Evolutionary conservation across 2,113 vertebrate species (phyloP), one percentile per base, ranked within the genome.

Genomic region (Hemibagrus wyckioides): DNA sequence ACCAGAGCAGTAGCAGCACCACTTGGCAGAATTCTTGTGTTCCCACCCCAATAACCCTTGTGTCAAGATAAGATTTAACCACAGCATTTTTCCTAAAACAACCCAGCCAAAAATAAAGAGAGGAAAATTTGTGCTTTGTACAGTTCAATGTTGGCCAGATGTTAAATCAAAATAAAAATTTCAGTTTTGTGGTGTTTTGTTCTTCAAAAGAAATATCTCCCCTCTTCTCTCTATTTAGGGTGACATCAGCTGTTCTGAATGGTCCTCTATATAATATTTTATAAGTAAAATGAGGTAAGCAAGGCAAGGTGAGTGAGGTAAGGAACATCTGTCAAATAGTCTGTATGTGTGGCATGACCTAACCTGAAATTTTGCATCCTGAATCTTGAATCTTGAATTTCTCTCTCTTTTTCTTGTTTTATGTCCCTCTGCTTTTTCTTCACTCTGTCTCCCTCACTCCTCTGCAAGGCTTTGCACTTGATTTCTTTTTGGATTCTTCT

Each of bases 301-400:
- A 33, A 33, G n/a, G 0, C n/a, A 76, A 13, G 19, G 59, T 39
- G 61, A n/a, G n/a, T n/a, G n/a, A n/a, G n/a, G n/a, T n/a, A n/a
- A n/a, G n/a, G n/a, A n/a, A n/a, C 41, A 84, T 75, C 48, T 87
- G 44, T 80, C 80, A 41, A 50, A 36, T 54, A 67, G 50, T 84
- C 67, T 86, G 69, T 57, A 36, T 83, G 83, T 39, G 61, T 69
- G 39, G 14, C 30, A 75, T 48, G 73, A 76, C 25, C 52, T 54
- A 52, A 85, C 44, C 17, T 65, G 25, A 39, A n/a, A n/a, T n/a
- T 36, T 77, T 86, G 84, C 33, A 59, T 54, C 81, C n/a, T n/a
- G n/a, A n/a, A n/a, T n/a, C n/a, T n/a, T n/a, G n/a, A n/a, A n/a
- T n/a, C n/a, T n/a, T n/a, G n/a, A n/a, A n/a, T n/a, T n/a, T n/a